Base-by-base conservation (phyloP, 2,797 vertebrate species). In the Sebastes reedi region DNA sequence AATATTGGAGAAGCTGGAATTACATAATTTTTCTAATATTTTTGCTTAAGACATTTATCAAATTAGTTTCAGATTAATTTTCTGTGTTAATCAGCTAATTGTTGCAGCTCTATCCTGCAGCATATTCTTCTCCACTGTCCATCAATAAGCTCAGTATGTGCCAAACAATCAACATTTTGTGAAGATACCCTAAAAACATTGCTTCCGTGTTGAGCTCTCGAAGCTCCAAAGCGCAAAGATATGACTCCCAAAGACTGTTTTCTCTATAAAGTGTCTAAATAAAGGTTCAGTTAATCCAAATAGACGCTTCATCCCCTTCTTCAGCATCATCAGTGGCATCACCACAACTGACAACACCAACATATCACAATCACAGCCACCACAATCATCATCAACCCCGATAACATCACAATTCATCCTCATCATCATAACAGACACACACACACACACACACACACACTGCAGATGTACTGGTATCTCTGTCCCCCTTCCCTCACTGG, bases 381-480 rank as follows among this genome's bases (percentile, higher is more conserved):
- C 30, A 24, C 32, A 30, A 73, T 67, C 66, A 72, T 70, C 61
- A 70, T 71, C 75, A 32, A 25, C 46, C 55, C 39, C 42, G 4
- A 73, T 77, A 73, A 73, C 50, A 82, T 83, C 80, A 65, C 81
- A 67, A 60, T 87, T 67, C 80, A 75, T 72, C 74, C 81, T 77
- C 81, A 84, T 87, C 78, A 59, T 79, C 72, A 59, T 25, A 13
- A 13, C n/a, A 64, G 3, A 36, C 39, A 65, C 25, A 65, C 62
- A 55, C 80, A 54, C 20, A 64, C 36, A 36, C 39, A 65, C 32
- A 55, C 81, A 64, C 60, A 32, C 42, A 65, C 62, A 56, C 80
- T 90, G 89, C 91, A 91, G 89, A 92, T 90, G 83, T 78, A 82
- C 83, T 88, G 86, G 86, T 90, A 92, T 89, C 84, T 90, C 81